Base-by-base conservation (phyloP, 2,113 vertebrate species). In the Andinoacara biseriatus region DNA sequence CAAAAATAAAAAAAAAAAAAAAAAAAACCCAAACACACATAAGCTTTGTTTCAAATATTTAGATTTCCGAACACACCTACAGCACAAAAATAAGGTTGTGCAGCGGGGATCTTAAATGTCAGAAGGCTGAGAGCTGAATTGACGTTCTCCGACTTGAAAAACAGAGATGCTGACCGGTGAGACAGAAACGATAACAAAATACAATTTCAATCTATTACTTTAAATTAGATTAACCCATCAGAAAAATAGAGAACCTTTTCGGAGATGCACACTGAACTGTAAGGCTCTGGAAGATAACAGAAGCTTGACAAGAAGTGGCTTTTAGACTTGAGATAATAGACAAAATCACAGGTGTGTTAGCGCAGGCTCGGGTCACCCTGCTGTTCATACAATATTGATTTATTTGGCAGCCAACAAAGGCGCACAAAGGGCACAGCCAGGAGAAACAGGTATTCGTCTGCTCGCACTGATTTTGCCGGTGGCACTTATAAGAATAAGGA, bases 261-360 rank as follows among this genome's bases (percentile, higher is more conserved):
- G 7, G 38, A 20, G 76, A 76, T 57, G 62, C 80, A 62, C 59
- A 17, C 22, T 65, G 58, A 62, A 58, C 54, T 56, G 75, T 0
- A 0, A 17, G 10, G 15, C 17, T 3, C 2, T 5, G 9, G 33
- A 33, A 78, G 84, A 79, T 74, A 74, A 87, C 18, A 14, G 43
- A 46, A 67, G 26, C 38, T 10, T 46, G 38, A 46, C 63, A 83
- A 77, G 76, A 80, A 78, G 60, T 56, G 65, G 49, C 86, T 87
- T 82, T 85, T 83, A 46, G 31, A 63, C 38, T n/a, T 7, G 33
- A 82, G 76, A 83, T 62, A 62, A 79, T 62, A 62, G 61, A 91
- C 59, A 82, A 85, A 85, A 86, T 85, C 84, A 81, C 88, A 84
- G 84, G 79, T 81, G 76, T 63, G 74, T 65, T 24, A 33, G 87